These are phyloP conservation scores for Eremophila alpestris DNA, from an alignment of 2,797 vertebrate genomes.

Conservation along the genomic window DNA sequence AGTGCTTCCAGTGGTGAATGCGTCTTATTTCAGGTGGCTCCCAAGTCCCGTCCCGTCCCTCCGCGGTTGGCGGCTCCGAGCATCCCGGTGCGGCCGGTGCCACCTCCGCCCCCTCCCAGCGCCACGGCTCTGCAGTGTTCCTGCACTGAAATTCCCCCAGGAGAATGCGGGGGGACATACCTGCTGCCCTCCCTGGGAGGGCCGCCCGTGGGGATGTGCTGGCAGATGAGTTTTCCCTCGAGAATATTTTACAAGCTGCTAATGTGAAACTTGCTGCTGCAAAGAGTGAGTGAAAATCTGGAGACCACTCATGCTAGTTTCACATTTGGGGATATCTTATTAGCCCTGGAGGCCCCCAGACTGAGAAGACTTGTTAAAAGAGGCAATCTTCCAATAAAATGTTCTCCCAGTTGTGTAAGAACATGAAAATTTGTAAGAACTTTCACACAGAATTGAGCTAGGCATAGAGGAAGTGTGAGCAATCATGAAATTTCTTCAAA, in stretches of 20 bases:
- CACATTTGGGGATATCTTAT: no score
- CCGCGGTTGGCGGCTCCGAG: neutral
- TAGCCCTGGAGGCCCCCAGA: neutral
- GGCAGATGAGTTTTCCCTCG: neutral
- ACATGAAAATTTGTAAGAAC: neutral
- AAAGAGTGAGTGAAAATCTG: neutral
- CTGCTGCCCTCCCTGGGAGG: neutral
- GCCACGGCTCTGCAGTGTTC: fast-evolving
- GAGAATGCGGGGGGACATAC: neutral
- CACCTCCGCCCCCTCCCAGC: fast-evolving
- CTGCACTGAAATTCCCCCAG: neutral
- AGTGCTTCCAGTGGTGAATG: fast-evolving
- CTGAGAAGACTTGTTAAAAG: neutral
- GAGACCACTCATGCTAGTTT: fast-evolving
- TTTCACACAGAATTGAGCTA: neutral
- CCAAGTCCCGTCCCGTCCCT: no score
- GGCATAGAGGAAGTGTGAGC: neutral
- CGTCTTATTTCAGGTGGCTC: neutral
- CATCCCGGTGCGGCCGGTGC: neutral
- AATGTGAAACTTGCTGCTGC: neutral
- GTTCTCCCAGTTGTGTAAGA: neutral
- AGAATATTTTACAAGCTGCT: neutral
- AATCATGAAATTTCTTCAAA: neutral
- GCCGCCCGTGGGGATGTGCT: neutral
- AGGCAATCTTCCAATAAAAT: neutral